Conservation (phyloP, 2,113 vertebrate species). For the Bufo gargarizans region DNA sequence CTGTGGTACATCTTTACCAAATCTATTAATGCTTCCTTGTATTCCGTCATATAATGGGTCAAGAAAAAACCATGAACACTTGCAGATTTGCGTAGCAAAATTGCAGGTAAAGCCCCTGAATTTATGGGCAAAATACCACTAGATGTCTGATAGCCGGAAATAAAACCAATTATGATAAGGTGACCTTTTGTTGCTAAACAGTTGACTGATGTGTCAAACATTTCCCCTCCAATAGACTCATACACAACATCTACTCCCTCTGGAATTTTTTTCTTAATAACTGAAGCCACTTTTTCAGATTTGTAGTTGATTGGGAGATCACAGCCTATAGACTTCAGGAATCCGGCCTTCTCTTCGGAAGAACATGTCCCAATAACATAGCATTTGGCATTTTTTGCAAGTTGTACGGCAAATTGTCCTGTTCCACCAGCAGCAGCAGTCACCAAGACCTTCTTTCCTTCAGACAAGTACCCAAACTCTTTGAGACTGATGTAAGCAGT, state of each 20-base stretch:
- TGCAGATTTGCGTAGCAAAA: conserved; percentile 87
- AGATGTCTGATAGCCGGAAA: conserved; percentile 84
- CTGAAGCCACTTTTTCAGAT: conserved; percentile 73
- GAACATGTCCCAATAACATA: conserved; percentile 92
- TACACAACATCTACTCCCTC: conserved; percentile 87
- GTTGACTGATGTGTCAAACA: conserved; percentile 83
- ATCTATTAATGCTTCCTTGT: conserved; percentile 76
- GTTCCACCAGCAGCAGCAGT: conserved; percentile 90
- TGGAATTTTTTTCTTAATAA: conserved; percentile 81
- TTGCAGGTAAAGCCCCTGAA: conserved; percentile 77
- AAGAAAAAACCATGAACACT: conserved; percentile 88
- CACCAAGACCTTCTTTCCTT: conserved; percentile 85
- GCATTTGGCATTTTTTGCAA: conserved; percentile 86
- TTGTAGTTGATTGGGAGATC: conserved; percentile 87
- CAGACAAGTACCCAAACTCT: conserved; percentile 79
- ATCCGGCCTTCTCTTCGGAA: conserved; percentile 82
- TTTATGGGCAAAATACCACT: conserved; percentile 78
- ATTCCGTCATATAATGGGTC: conserved; percentile 81
- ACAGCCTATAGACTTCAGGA: conserved; percentile 88
- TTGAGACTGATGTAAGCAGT: conserved; percentile 88
- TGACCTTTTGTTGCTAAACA: conserved; percentile 81
- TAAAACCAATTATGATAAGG: conserved; percentile 88
- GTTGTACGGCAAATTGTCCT: conserved; percentile 90
- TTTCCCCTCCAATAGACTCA: conserved; percentile 86
- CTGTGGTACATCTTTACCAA: conserved; percentile 80